A percentile compares a stretch with the other conserved stretches of the same genome.
Conservation (phyloP, 2,113 vertebrate genomes). For the Saccopteryx bilineata region DNA sequence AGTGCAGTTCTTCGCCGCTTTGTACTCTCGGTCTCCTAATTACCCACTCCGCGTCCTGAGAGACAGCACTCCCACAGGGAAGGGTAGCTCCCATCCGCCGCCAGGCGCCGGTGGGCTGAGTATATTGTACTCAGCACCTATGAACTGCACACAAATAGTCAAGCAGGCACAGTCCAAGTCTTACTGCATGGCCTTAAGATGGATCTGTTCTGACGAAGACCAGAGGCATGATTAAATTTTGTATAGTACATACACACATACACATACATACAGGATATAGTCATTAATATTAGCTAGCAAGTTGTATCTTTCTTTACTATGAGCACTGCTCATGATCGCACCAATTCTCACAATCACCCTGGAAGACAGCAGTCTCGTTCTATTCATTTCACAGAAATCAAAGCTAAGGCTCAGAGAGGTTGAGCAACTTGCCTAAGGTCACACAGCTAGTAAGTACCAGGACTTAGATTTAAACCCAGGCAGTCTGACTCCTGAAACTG, state of each 20-base stretch:
- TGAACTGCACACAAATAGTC: background rate
- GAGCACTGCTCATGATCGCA: too few relatives aligned
- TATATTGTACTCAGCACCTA: background rate
- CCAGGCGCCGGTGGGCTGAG: slow-evolving; percentile 13
- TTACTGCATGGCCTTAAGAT: background rate
- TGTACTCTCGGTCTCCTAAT: background rate
- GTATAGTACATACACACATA: fast-evolving
- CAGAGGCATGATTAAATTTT: background rate
- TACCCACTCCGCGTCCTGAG: background rate
- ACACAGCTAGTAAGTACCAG: background rate
- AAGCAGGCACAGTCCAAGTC: slow-evolving; percentile 36
- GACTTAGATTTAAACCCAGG: background rate
- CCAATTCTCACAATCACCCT: background rate
- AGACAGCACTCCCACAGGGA: background rate
- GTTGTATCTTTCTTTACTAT: background rate
- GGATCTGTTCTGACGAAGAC: background rate
- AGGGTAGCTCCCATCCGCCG: background rate
- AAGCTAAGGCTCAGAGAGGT: background rate
- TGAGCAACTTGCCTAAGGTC: background rate
- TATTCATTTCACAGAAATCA: background rate
- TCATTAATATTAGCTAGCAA: background rate
- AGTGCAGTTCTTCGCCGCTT: background rate
- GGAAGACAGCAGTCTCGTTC: background rate
- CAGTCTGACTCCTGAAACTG: background rate
- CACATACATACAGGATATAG: background rate